Evolutionary conservation across 1,140 invertebrate genomes (phyloP).

Genomic region (Bombus impatiens): DNA sequence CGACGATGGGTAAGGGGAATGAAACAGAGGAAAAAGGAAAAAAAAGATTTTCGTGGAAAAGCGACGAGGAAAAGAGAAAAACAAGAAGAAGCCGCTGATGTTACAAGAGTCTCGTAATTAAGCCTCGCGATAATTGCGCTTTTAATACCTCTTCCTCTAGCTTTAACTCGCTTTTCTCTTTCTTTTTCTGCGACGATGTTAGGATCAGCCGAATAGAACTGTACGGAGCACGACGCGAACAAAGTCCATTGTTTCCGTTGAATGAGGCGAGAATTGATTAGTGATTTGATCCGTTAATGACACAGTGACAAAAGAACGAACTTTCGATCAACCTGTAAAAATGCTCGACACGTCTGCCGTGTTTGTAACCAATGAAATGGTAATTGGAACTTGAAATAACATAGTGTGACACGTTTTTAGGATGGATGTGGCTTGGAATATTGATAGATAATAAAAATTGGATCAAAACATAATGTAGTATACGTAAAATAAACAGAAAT

Average conservation of each 20-base stretch:
- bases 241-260: conserved; percentile 53
- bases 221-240: conserved; percentile 18
- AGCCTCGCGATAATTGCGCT: conserved; percentile 60
- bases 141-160: conserved; percentile 55
- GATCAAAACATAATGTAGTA: not conserved
- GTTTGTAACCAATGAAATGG: conserved; percentile 10
- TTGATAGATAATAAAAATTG: not conserved
- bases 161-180: not conserved
- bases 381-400: conserved; percentile 14
- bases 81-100: conserved; percentile 47
- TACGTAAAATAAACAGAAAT: not conserved
- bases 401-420: not conserved
- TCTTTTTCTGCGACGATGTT: conserved; percentile 24
- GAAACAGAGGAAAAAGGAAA: not conserved
- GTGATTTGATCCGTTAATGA: conserved; percentile 56
- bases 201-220: conserved; percentile 24
- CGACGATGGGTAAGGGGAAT: not conserved
- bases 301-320: not conserved
- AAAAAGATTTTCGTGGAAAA: conserved; percentile 28
- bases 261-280: conserved; percentile 55
- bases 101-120: conserved; percentile 66
- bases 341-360: conserved; percentile 12
- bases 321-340: conserved; percentile 2
- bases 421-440: not conserved
- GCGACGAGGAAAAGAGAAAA: conserved; percentile 3